Conservation (phyloP, 2,888 invertebrate species). For the Tenodera sinensis region DNA sequence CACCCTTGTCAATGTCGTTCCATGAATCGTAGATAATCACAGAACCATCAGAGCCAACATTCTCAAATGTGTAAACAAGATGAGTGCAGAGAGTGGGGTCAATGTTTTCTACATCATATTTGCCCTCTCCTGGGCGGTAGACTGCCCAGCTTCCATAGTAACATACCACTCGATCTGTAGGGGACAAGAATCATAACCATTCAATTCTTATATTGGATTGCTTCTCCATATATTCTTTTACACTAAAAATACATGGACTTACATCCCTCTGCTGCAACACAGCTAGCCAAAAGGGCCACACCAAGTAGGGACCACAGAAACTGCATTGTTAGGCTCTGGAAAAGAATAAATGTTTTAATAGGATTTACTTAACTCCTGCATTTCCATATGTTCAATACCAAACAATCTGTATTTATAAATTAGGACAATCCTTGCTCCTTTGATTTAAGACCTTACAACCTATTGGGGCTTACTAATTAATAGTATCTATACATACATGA, state of each 20-base stretch:
- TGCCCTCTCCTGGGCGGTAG: conserved; percentile 61
- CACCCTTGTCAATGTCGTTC: conserved; percentile 23
- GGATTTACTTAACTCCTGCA: no score
- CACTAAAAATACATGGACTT: not conserved
- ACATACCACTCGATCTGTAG: conserved; percentile 55
- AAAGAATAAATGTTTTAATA: not conserved
- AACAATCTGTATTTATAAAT: no score
- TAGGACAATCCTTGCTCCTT: no score
- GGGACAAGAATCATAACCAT: not conserved
- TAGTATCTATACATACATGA: no score
- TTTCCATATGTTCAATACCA: no score
- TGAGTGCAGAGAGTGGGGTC: conserved; percentile 71
- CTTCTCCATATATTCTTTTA: not conserved
- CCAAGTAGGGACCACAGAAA: not conserved
- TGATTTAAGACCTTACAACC: no score
- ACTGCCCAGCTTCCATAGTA: conserved; percentile 76
- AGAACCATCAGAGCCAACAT: conserved; percentile 53
- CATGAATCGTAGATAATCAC: conserved; percentile 24
- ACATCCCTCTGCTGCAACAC: not conserved
- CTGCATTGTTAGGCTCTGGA: not conserved
- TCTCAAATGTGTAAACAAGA: conserved; percentile 69
- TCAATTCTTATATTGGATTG: not conserved
- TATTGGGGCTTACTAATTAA: no score
- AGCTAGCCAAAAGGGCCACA: not conserved
- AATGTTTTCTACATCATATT: conserved; percentile 62